Percentiles rank a stretch among this genome's conserved stretches.
Evolutionary conservation across 2,888 invertebrate species (phyloP).

Genomic region (Eristalis intricaria): DNA sequence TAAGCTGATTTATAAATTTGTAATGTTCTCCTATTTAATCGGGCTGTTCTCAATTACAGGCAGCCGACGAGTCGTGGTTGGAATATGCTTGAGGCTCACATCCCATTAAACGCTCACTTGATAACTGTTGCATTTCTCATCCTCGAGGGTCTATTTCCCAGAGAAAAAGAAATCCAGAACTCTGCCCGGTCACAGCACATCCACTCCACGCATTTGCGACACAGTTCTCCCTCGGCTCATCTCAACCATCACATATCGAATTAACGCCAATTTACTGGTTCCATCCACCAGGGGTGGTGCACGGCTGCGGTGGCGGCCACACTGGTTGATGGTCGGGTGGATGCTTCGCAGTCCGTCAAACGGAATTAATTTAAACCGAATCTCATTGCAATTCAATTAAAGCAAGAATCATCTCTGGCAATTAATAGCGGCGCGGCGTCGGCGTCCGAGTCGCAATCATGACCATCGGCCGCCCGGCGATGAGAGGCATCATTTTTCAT

Average conservation of each 20-base stretch:
- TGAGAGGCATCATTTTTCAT: slow-evolving; percentile 60
- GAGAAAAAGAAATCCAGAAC: background rate
- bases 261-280: slow-evolving; percentile 32
- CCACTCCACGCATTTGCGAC: background rate
- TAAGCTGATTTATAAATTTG: no score
- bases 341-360: slow-evolving; percentile 33
- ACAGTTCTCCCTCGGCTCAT: background rate
- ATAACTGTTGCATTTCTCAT: no score
- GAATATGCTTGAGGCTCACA: no score
- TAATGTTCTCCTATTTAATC: no score
- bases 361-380: slow-evolving; percentile 61
- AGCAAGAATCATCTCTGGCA: slow-evolving; percentile 56
- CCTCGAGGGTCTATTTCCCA: no score
- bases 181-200: background rate
- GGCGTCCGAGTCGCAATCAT: no score
- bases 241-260: slow-evolving; percentile 16
- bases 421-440: slow-evolving; percentile 38
- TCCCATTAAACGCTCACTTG: no score
- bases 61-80: no score
- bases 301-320: no score
- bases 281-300: background rate
- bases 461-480: background rate
- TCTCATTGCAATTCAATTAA: slow-evolving; percentile 70
- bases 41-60: no score
- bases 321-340: background rate